These are phyloP conservation scores for Halcyon smyrnensis DNA, from an alignment of 2,797 vertebrate genomes.

Conservation along the genomic window DNA sequence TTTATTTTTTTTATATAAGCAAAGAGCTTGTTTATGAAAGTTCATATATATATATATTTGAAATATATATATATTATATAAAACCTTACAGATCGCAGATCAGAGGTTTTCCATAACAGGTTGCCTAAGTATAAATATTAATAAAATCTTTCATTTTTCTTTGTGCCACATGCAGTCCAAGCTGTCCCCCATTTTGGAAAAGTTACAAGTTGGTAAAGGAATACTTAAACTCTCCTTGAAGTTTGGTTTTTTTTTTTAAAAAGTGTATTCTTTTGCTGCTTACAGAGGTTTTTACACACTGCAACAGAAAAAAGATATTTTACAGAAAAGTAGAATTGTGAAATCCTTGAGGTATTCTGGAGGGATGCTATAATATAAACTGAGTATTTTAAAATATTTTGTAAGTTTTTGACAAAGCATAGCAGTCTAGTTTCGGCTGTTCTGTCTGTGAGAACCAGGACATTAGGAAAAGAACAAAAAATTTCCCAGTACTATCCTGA, in stretches of 20 bases:
- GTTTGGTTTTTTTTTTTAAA: background rate
- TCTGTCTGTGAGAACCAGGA: background rate
- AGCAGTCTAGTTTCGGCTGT: background rate
- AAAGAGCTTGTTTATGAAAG: background rate
- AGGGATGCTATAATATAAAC: background rate
- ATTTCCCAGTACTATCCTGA: background rate
- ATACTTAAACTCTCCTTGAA: background rate
- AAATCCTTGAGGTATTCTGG: background rate
- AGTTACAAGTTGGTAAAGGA: background rate
- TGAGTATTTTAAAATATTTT: background rate
- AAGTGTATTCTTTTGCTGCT: background rate
- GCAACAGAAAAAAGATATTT: background rate
- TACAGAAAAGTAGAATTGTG: background rate
- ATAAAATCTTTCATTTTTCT: background rate
- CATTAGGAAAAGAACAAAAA: background rate
- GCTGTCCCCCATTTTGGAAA: background rate
- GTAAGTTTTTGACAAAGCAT: background rate
- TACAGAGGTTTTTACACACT: background rate
- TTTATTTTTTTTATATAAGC: background rate
- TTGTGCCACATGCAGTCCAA: background rate
- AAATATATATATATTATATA: no score
- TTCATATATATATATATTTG: no score
- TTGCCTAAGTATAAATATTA: background rate
- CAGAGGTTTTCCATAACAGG: background rate
- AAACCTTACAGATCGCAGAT: background rate